Percentiles rank a stretch among this genome's conserved stretches.
phyloP scores from a whole-genome alignment of 2,888 invertebrate genomes.

The Trichogramma evanescens region DNA sequence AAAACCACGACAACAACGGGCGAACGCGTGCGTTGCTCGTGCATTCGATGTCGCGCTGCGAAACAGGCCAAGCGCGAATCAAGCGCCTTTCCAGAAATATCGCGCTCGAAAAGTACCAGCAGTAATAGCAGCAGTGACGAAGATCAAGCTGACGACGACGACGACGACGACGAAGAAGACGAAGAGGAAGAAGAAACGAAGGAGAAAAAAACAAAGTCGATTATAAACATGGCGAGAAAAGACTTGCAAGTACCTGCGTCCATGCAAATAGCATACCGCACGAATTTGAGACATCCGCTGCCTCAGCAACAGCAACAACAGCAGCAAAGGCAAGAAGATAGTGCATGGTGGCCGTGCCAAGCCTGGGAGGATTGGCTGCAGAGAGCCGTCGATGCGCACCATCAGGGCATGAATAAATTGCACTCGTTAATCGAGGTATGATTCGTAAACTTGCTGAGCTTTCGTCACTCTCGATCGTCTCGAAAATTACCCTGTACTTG shows the following conservation, averaged over 20 bases:
- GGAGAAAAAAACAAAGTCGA: too few relatives aligned
- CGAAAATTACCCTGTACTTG: too few relatives aligned
- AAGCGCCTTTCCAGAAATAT: slow-evolving; percentile 25
- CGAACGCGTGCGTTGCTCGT: not conserved
- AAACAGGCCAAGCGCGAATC: slow-evolving; percentile 21
- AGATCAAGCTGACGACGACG: too few relatives aligned
- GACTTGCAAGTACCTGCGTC: not conserved
- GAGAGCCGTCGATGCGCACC: slow-evolving; percentile 24
- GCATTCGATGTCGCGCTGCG: not conserved
- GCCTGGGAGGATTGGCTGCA: slow-evolving; percentile 37
- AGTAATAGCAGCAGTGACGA: not conserved
- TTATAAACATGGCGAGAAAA: slow-evolving; percentile 1
- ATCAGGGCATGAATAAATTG: not conserved
- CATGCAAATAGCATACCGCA: not conserved
- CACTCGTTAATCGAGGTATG: not conserved
- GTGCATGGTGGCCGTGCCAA: slow-evolving; percentile 31
- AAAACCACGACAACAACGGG: not conserved
- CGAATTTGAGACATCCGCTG: not conserved
- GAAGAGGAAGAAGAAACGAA: not conserved
- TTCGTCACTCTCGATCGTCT: too few relatives aligned
- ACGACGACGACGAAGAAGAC: not conserved
- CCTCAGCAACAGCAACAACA: not conserved
- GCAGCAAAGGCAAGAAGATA: not conserved
- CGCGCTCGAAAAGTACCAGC: not conserved
- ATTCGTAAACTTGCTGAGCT: not conserved